A percentile compares a stretch with the other conserved stretches of the same genome.
These are phyloP conservation scores for Drosophila eohydei DNA, from an alignment of 2,888 invertebrate genomes.

Conservation along the genomic window DNA sequence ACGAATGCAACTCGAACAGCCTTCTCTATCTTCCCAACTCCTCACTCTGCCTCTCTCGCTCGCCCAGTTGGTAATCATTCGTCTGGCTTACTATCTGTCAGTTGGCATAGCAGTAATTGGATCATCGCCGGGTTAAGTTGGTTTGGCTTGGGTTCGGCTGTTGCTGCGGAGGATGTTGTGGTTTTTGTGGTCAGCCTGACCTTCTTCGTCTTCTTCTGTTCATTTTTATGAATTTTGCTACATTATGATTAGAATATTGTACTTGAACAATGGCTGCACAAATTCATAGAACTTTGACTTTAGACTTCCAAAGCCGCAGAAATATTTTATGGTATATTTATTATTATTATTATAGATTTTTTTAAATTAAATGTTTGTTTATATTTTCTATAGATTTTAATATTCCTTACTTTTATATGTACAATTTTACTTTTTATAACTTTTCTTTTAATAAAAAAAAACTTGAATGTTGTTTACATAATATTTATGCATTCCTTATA, in stretches of 20 bases:
- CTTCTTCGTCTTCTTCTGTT: slow-evolving; percentile 9
- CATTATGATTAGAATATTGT: slow-evolving; percentile 28
- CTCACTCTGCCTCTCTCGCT: not conserved
- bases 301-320: not conserved
- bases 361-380: not conserved
- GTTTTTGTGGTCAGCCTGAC: slow-evolving; percentile 62
- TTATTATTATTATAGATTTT: not conserved
- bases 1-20: slow-evolving; percentile 9
- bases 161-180: slow-evolving; percentile 63
- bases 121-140: slow-evolving; percentile 31
- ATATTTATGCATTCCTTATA: not conserved
- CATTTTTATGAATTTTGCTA: slow-evolving; percentile 5
- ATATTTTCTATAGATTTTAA: not conserved
- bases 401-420: not conserved
- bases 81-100: slow-evolving; percentile 46
- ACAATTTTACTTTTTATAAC: not conserved
- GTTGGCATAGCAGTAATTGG: slow-evolving; percentile 47
- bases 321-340: not conserved
- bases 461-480: no score
- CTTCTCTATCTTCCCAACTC: not conserved
- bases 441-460: no score
- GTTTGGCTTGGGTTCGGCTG: not conserved
- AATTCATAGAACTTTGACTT: not conserved
- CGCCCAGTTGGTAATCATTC: slow-evolving; percentile 25
- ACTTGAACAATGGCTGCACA: not conserved